Conservation (phyloP, 2,797 vertebrate genomes). For the Lophotriccus pileatus region DNA sequence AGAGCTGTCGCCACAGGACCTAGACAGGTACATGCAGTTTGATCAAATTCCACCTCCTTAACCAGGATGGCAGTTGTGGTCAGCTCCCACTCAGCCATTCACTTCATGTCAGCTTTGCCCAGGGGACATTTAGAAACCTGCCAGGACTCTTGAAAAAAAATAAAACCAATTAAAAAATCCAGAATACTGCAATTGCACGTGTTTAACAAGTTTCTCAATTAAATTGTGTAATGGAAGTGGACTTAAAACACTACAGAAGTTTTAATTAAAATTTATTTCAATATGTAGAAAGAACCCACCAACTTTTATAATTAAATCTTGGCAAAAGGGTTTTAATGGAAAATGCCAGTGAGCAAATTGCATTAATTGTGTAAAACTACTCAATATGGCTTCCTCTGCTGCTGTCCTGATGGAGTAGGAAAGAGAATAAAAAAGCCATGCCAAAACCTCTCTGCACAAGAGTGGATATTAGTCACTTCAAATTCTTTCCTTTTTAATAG, state of each 20-base stretch:
- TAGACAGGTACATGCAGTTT: accelerated
- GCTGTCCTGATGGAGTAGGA: neutral
- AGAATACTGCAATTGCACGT: neutral
- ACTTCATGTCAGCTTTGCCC: neutral
- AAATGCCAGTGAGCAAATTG: neutral
- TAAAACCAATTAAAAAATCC: neutral
- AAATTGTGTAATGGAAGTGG: neutral
- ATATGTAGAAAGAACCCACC: neutral
- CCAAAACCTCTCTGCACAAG: neutral
- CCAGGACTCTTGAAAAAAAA: neutral
- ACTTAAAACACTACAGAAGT: neutral
- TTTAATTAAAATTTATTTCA: slow-evolving; percentile 42
- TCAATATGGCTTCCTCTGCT: neutral
- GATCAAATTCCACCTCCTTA: neutral
- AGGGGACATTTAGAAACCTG: neutral
- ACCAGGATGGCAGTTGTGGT: neutral
- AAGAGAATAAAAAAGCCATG: neutral
- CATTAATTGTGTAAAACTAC: slow-evolving; percentile 7
- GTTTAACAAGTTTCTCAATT: neutral
- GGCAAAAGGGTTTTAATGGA: slow-evolving; percentile 16
- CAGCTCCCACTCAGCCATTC: neutral
- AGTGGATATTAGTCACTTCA: slow-evolving; percentile 38
- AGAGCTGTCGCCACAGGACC: neutral
- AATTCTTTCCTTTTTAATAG: slow-evolving; percentile 33
- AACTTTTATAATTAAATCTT: slow-evolving; percentile 46